phyloP scores from a whole-genome alignment of 2,113 vertebrate genomes.

The Triplophysa tibetana region DNA sequence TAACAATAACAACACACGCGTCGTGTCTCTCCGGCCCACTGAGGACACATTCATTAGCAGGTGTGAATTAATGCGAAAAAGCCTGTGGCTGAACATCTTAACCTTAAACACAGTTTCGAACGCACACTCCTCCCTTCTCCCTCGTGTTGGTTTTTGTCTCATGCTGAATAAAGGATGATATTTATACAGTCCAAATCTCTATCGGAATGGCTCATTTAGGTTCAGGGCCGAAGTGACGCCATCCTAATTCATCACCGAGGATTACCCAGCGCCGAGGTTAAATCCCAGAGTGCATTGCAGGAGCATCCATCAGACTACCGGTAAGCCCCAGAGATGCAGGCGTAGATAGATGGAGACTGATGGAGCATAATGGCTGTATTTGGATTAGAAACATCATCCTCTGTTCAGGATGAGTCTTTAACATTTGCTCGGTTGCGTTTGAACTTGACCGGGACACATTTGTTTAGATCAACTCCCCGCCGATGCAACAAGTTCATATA shows the following conservation, averaged over 20 bases:
- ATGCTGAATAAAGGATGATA: conserved; percentile 34
- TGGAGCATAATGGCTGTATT: conserved; percentile 30
- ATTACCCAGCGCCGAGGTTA: conserved; percentile 42
- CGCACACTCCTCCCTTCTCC: conserved; percentile 51
- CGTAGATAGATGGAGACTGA: conserved; percentile 23
- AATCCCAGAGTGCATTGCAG: conserved; percentile 9
- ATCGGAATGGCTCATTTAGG: conserved; percentile 40
- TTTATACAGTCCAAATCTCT: conserved; percentile 46
- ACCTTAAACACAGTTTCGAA: conserved; percentile 71
- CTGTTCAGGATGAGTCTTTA: not conserved
- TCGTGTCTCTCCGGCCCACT: conserved; percentile 62
- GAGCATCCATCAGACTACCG: conserved; percentile 16
- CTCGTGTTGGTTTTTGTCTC: conserved; percentile 7
- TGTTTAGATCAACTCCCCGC: not conserved
- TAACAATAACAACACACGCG: conserved; percentile 53
- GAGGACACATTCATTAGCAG: conserved; percentile 71
- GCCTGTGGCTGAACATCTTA: conserved; percentile 73
- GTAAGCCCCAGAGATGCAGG: conserved; percentile 32
- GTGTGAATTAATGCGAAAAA: conserved; percentile 77
- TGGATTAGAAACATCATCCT: conserved; percentile 26
- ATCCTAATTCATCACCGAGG: conserved; percentile 46
- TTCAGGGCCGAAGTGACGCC: conserved; percentile 25
- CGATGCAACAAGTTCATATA: not conserved
- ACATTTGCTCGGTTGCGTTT: conserved; percentile 2
- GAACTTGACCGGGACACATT: not conserved